phyloP scores from a whole-genome alignment of 2,113 vertebrate genomes.

The Butorides virescens region DNA sequence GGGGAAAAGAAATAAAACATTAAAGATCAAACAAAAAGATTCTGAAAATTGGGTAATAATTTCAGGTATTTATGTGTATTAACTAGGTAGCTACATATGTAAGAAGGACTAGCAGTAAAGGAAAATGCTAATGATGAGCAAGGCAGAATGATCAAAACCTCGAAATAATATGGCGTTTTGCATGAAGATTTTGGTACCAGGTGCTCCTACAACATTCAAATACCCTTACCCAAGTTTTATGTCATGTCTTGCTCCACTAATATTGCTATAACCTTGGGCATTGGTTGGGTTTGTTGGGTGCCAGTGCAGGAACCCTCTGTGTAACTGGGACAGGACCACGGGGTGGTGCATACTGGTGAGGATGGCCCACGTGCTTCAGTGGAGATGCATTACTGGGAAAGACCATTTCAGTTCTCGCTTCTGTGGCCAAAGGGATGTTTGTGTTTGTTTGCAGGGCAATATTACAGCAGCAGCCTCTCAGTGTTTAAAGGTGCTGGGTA shows the following conservation, averaged over 20 bases:
- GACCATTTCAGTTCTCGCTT: neutral
- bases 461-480: conserved; percentile 22
- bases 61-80: neutral
- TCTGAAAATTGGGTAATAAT: neutral
- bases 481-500: conserved; percentile 20
- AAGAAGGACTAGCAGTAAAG: neutral
- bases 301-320: neutral
- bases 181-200: neutral
- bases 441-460: neutral
- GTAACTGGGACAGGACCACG: accelerated
- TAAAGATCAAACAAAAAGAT: conserved; percentile 22
- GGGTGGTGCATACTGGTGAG: too few species aligned
- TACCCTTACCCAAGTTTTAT: neutral
- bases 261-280: neutral
- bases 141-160: neutral
- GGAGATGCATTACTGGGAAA: neutral
- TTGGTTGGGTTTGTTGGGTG: neutral
- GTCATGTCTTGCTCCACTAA: neutral
- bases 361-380: neutral
- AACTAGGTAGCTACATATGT: neutral
- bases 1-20: neutral
- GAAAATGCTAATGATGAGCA: neutral
- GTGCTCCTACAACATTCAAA: neutral
- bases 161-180: neutral
- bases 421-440: neutral